Percentiles rank a stretch among this genome's conserved stretches.
phyloP scores from a whole-genome alignment of 2,797 vertebrate species.

The Poecilia gillii region DNA sequence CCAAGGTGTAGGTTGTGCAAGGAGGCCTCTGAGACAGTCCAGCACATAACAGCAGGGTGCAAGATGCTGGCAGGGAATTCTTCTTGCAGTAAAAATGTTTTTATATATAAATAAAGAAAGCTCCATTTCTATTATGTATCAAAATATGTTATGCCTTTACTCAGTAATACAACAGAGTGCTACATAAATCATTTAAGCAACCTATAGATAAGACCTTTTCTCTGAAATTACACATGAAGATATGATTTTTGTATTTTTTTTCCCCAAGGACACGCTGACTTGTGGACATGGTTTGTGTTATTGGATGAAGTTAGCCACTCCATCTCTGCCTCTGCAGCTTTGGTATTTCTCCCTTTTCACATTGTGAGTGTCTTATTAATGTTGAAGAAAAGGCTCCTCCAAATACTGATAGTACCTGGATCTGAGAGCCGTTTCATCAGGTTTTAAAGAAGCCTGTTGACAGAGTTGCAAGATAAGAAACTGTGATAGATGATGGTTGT shows the following conservation, averaged over 20 bases:
- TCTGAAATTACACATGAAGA: neutral
- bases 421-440: constrained; percentile 52
- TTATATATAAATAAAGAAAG: constrained; percentile 55
- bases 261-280: neutral
- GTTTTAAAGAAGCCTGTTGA: constrained; percentile 58
- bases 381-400: constrained; percentile 21
- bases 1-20: no score
- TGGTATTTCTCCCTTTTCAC: constrained; percentile 20
- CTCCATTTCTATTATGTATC: constrained; percentile 42
- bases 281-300: neutral
- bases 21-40: no score
- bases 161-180: neutral
- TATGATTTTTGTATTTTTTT: neutral
- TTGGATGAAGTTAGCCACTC: neutral
- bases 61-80: no score
- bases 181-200: neutral
- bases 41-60: no score
- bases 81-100: constrained; percentile 26
- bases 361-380: constrained; percentile 35
- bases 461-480: constrained; percentile 49
- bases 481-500: constrained; percentile 56
- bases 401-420: constrained; percentile 48
- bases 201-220: neutral
- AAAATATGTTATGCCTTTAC: neutral
- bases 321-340: constrained; percentile 2